Evolutionary conservation across 2,113 vertebrate genomes (phyloP), one percentile per base, ranked within the genome.

Genomic region (Tachycineta bicolor): DNA sequence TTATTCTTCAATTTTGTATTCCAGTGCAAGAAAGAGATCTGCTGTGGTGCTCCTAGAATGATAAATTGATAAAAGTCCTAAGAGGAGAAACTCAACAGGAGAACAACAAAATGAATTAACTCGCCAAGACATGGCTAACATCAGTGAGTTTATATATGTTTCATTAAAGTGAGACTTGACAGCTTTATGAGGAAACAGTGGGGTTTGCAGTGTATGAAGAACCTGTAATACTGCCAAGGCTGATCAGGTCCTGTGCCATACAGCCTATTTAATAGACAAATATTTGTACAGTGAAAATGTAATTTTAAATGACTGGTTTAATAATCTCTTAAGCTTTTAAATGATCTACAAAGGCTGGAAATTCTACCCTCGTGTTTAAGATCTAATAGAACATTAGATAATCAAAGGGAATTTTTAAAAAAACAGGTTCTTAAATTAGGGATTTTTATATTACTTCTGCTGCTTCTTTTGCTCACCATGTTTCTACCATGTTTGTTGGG

Each of bases 111-210:
- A 97, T 95, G 90, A 98, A 98, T 98, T 98, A 98, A 96, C 94
- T 97, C 96, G 93, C 97, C 20, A 65, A 95, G 97, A 98, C 90
- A 96, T 97, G 97, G 97, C 95, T 97, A 98, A 98, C 96, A 97
- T 98, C 95, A 97, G 65, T 88, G 94, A 87, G 82, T 96, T 98
- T 98, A 98, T 98, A 97, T 97, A 98, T 98, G 97, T 98, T 98
- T 98, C 98, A 97, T 98, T 98, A 98, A 98, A 97, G 53, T 17
- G 92, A 88, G 96, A 75, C 97, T 97, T 98, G 98, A 98, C 98
- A 98, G 98, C 95, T 98, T 98, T 98, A 98, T 98, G 98, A 98
- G 98, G 97, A 97, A 98, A 97, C 96, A 93, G 98, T 97, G 97
- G 97, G 97, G 95, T 97, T 98, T 98, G 97, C 92, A 91, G 92